Evolutionary conservation across 2,888 invertebrate genomes (phyloP).

Genomic region (Eupsilia transversa): DNA sequence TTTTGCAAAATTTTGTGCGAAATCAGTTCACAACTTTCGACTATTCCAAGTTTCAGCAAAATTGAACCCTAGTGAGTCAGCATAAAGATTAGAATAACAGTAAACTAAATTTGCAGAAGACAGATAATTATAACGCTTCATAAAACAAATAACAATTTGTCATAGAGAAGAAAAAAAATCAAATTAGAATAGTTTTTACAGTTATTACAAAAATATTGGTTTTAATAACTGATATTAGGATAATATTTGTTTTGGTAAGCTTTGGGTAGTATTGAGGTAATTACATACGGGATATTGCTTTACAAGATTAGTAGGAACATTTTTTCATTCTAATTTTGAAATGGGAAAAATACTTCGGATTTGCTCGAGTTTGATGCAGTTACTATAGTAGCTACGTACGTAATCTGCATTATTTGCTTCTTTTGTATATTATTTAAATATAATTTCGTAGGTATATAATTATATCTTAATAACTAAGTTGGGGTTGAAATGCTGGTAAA

Average conservation of each 20-base stretch:
- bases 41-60: not conserved
- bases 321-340: not conserved
- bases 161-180: conserved; percentile 74
- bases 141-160: conserved; percentile 79
- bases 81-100: not conserved
- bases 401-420: not conserved
- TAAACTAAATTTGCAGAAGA: conserved; percentile 6
- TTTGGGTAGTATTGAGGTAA: conserved; percentile 45
- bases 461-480: no score
- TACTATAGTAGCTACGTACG: not conserved
- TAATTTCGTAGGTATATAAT: no score
- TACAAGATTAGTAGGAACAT: not conserved
- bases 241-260: conserved; percentile 63
- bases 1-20: conserved; percentile 40
- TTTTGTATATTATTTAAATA: no score
- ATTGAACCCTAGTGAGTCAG: conserved; percentile 13
- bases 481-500: not conserved
- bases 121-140: conserved; percentile 72
- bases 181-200: conserved; percentile 67
- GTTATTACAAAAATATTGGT: conserved; percentile 76
- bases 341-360: no score
- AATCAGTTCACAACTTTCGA: not conserved
- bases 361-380: not conserved
- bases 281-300: conserved; percentile 29
- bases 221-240: conserved; percentile 76